These are phyloP conservation scores for Jacana jacana DNA, from an alignment of 2,113 vertebrate genomes.

Conservation along the genomic window DNA sequence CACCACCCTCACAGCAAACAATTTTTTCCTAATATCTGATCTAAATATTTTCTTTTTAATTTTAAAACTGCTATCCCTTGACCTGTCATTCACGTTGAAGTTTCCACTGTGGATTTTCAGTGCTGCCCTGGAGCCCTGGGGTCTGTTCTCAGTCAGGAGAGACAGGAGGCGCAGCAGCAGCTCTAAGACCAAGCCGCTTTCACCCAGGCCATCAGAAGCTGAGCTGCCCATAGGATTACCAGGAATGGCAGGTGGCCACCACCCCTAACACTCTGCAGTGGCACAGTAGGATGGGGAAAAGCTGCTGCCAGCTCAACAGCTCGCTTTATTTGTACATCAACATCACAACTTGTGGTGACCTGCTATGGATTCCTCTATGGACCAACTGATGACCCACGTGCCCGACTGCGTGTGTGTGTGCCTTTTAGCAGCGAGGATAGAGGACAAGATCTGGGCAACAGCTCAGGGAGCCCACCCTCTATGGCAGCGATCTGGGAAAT, in stretches of 20 bases:
- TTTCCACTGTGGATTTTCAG: no score
- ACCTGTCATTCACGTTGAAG: background rate
- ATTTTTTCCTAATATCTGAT: background rate
- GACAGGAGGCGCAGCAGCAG: rapidly evolving
- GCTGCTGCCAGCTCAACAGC: background rate
- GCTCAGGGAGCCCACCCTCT: background rate
- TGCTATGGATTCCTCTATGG: background rate
- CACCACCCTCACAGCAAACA: background rate
- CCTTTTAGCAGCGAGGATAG: background rate
- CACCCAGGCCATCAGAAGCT: background rate
- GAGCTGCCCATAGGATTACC: background rate
- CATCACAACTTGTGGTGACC: rapidly evolving
- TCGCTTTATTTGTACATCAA: background rate
- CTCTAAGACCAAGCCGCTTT: background rate
- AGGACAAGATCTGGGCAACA: background rate
- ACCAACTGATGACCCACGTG: rapidly evolving
- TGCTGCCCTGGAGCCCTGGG: no score
- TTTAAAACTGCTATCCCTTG: background rate
- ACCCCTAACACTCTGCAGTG: rapidly evolving
- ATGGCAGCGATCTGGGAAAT: background rate
- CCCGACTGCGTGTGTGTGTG: rapidly evolving
- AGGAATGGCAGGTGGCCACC: background rate
- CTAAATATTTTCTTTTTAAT: background rate
- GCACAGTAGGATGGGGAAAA: background rate
- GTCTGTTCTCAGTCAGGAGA: background rate